Percentiles rank a stretch among this genome's conserved stretches.
phyloP scores from a whole-genome alignment of 2,113 vertebrate genomes.

The Pitta sordida region DNA sequence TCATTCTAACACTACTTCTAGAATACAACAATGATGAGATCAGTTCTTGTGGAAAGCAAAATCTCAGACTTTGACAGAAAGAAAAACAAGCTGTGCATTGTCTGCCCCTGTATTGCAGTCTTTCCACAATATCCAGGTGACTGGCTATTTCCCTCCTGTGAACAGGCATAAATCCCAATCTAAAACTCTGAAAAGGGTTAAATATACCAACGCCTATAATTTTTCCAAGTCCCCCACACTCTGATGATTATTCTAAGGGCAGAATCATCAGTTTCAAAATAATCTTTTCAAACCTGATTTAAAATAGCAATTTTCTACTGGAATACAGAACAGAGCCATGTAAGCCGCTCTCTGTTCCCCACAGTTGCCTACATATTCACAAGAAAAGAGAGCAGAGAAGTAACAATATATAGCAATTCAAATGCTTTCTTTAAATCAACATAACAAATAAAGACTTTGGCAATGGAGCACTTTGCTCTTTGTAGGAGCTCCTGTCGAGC shows the following conservation, averaged over 20 bases:
- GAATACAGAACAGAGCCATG: neutral
- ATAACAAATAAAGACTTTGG: neutral
- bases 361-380: neutral
- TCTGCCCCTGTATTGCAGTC: neutral
- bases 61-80: neutral
- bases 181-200: neutral
- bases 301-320: neutral
- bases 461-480: neutral
- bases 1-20: neutral
- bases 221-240: neutral
- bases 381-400: neutral
- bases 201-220: neutral
- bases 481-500: neutral
- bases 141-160: neutral
- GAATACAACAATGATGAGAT: neutral
- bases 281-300: neutral
- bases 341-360: neutral
- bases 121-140: neutral
- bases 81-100: fast-evolving
- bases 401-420: neutral
- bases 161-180: neutral
- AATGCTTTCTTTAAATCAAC: neutral
- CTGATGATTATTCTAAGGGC: neutral
- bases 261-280: neutral
- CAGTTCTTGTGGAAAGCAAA: neutral